These are phyloP conservation scores for Salvator merianae DNA, from an alignment of 2,113 vertebrate species.

Conservation along the genomic window DNA sequence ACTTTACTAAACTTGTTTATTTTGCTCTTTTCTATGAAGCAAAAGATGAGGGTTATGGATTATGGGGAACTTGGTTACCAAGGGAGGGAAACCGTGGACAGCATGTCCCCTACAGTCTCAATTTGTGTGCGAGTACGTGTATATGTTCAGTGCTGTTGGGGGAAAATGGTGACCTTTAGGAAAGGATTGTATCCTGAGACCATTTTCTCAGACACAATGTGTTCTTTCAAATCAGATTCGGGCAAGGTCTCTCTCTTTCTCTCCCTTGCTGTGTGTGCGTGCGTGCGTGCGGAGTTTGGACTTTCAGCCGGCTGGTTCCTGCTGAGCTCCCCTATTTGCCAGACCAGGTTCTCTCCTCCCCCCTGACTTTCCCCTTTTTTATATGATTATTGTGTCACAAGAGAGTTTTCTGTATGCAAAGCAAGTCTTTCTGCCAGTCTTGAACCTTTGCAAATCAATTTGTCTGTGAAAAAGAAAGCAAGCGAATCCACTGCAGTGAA, in stretches of 20 bases:
- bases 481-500: conserved; percentile 82
- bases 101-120: conserved; percentile 66
- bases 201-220: conserved; percentile 94
- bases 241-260: conserved; percentile 81
- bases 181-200: conserved; percentile 92
- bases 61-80: conserved; percentile 79
- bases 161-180: conserved; percentile 92
- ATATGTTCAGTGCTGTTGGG: conserved; percentile 87
- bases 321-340: conserved; percentile 88
- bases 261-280: conserved; percentile 53
- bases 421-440: conserved; percentile 85
- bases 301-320: conserved; percentile 88
- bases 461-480: conserved; percentile 83
- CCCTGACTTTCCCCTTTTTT: conserved; percentile 38
- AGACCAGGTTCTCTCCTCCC: conserved; percentile 58
- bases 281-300: conserved; percentile 80
- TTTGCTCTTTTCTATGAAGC: background rate
- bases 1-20: background rate
- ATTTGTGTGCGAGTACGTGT: conserved; percentile 78
- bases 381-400: conserved; percentile 85
- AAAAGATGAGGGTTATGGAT: conserved; percentile 49
- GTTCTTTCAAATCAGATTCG: conserved; percentile 97
- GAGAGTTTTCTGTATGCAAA: conserved; percentile 90
- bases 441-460: conserved; percentile 99
- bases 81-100: conserved; percentile 74